Percentiles rank a stretch among this genome's conserved stretches.
Conservation (phyloP, 2,113 vertebrate genomes). For the Campylorhamphus procurvoides region DNA sequence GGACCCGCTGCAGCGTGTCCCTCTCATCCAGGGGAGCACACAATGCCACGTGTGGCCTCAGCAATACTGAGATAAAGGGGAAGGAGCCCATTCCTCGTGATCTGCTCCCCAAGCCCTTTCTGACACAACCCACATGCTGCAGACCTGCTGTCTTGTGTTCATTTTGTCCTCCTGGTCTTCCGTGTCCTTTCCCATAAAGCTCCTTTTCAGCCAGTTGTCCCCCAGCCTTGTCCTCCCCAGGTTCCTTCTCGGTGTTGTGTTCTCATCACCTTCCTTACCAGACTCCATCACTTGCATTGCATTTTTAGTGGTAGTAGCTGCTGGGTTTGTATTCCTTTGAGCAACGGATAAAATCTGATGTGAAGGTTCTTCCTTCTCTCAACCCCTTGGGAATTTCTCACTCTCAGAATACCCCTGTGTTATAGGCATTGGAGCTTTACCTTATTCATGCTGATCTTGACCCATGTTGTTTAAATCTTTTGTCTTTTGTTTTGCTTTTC, state of each 20-base stretch:
- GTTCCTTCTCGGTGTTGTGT: neutral
- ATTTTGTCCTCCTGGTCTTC: neutral
- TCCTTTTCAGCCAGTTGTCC: neutral
- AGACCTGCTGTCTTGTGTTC: rapidly evolving
- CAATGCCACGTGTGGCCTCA: neutral
- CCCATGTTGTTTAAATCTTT: neutral
- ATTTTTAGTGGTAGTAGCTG: neutral
- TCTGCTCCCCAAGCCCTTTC: neutral
- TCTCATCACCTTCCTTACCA: neutral
- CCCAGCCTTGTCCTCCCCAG: neutral
- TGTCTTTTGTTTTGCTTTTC: neutral
- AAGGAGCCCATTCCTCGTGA: too few relatives aligned
- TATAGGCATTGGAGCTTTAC: neutral
- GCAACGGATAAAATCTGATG: neutral
- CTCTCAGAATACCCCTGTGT: neutral
- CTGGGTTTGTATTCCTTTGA: neutral
- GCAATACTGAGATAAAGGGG: neutral
- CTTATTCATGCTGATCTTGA: neutral
- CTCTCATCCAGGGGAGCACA: rapidly evolving
- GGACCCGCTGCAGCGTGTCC: neutral
- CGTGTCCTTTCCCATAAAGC: neutral
- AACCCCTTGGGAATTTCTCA: neutral
- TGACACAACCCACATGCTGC: neutral
- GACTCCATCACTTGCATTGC: neutral
- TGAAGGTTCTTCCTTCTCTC: neutral